Evolutionary conservation across 2,888 invertebrate species (phyloP).

Genomic region (Lamellibrachia satsuma): DNA sequence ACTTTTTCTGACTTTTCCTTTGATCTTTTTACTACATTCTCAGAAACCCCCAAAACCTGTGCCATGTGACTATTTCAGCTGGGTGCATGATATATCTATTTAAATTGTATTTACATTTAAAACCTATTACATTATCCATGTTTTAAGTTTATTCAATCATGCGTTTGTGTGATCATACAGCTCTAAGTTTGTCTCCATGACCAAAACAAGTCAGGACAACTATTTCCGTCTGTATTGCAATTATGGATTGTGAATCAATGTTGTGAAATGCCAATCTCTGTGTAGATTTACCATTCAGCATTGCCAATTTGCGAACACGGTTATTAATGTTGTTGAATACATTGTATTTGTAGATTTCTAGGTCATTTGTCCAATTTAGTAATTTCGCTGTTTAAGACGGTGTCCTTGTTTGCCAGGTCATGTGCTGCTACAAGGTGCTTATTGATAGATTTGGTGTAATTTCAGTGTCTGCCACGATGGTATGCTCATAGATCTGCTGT

Average conservation of each 20-base stretch:
- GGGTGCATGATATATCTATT: background rate
- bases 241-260: background rate
- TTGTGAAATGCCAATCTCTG: background rate
- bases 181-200: background rate
- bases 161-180: background rate
- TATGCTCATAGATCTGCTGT: constrained; percentile 51
- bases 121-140: background rate
- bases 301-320: background rate
- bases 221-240: background rate
- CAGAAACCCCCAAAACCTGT: background rate
- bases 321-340: background rate
- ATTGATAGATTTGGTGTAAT: constrained; percentile 23
- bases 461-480: constrained; percentile 54
- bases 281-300: background rate
- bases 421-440: background rate
- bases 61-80: background rate
- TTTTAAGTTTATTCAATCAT: background rate
- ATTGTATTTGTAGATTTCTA: background rate
- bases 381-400: background rate
- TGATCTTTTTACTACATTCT: background rate
- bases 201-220: background rate
- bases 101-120: background rate
- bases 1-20: background rate
- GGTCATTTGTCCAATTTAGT: background rate
- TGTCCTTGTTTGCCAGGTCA: background rate